Base-by-base conservation (phyloP, 1,140 invertebrate genomes). In the Macrosteles quadrilineatus region DNA sequence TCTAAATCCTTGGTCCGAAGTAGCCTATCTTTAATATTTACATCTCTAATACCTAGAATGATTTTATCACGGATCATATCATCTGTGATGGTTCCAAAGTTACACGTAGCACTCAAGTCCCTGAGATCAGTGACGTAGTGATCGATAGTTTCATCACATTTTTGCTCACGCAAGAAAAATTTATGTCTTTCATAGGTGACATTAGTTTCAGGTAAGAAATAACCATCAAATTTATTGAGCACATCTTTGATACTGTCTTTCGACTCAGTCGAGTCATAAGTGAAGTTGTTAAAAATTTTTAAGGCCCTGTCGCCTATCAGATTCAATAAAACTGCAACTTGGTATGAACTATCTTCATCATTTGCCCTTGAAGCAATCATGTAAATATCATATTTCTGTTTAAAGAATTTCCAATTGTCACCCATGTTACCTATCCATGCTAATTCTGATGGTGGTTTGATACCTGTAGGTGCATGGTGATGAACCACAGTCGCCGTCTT, bases 351-450 rank as follows among this genome's bases (percentile, higher is more conserved):
- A 19, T 50, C 47, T 19, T 50, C 47, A n/a, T n/a, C 17, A 19
- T 6, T 23, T 3, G 17, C 4, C 21, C 47, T 50, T 9, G 17
- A 19, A 6, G 47, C 47, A 11, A 19, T 50, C 21, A 50, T 19
- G 47, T 50, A 50, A 50, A 50, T 50, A 9, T 50, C 47, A 50
- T 19, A 50, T 19, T 4, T 50, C n/a, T 50, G 47, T 50, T 50
- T 50, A 23, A 50, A 50, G n/a, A 19, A 50, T 50, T 6, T 50
- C 47, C 47, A 50, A 50, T 50, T 19, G 6, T 19, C 47, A 19
- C 47, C 47, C 47, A 50, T 19, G n/a, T 50, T 50, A 50, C 47
- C 6, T 50, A 23, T 50, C 47, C 47, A 50, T 11, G 47, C 17
- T 19, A 50, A 19, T 50, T 50, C 47, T 11, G 47, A 11, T 19